A percentile compares a stretch with the other conserved stretches of the same genome.
phyloP scores from a whole-genome alignment of 2,888 invertebrate genomes.

The Azorinus chamasolen region DNA sequence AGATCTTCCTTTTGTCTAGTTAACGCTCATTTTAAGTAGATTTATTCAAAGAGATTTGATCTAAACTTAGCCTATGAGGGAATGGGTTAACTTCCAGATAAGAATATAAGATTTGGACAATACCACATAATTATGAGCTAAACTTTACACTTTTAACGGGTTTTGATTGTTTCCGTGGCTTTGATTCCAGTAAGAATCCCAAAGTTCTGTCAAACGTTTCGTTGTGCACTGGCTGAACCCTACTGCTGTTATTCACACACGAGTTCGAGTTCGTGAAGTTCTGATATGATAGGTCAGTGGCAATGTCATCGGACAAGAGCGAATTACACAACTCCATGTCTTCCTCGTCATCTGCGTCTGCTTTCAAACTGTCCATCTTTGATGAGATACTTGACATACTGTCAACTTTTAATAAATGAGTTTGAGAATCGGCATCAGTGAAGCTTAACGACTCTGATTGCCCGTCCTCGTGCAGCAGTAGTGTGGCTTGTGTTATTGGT shows the following conservation, averaged over 20 bases:
- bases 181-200: conserved; percentile 56
- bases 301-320: not conserved
- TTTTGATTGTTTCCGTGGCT: conserved; percentile 22
- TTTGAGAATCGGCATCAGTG: not conserved
- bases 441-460: not conserved
- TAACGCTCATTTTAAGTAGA: too few species aligned
- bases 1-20: too few species aligned
- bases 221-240: conserved; percentile 46
- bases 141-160: conserved; percentile 59
- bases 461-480: not conserved
- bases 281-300: conserved; percentile 10
- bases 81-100: too few species aligned
- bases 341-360: too few species aligned
- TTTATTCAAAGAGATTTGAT: too few species aligned
- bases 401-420: too few species aligned
- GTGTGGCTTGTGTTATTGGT: conserved; percentile 5
- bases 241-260: conserved; percentile 21
- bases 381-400: too few species aligned
- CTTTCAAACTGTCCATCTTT: too few species aligned
- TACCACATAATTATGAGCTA: conserved; percentile 16
- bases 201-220: conserved; percentile 53
- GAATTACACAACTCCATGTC: too few species aligned
- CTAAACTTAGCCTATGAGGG: too few species aligned
- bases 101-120: too few species aligned
- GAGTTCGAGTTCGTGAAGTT: conserved; percentile 16